phyloP scores from a whole-genome alignment of 2,888 invertebrate genomes.

The Cephus rjabovi region DNA sequence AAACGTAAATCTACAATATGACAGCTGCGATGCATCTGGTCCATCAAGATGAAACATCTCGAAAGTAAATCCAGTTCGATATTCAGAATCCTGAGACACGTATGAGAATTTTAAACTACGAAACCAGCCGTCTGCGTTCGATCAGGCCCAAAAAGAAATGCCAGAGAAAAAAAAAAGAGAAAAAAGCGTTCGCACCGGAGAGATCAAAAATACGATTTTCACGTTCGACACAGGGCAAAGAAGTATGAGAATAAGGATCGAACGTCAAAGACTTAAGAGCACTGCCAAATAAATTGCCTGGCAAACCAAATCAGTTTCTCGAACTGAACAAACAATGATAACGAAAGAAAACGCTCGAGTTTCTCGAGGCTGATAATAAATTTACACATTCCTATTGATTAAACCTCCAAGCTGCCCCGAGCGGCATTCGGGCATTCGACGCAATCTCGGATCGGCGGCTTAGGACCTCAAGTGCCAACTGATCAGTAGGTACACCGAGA shows the following conservation, averaged over 20 bases:
- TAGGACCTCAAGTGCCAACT: constrained; percentile 20
- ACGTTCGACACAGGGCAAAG: background rate
- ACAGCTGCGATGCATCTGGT: no score
- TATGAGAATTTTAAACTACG: background rate
- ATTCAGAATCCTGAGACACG: no score
- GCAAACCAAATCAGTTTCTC: background rate
- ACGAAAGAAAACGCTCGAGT: constrained; percentile 11
- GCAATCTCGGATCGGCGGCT: constrained; percentile 50
- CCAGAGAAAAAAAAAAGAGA: background rate
- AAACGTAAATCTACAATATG: no score
- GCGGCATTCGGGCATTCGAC: background rate
- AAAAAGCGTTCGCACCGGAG: background rate
- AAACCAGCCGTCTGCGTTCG: background rate
- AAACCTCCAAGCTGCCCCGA: constrained; percentile 16
- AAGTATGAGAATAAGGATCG: background rate
- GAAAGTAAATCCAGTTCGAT: no score
- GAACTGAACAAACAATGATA: constrained; percentile 55
- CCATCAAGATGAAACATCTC: no score
- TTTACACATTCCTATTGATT: constrained; percentile 48
- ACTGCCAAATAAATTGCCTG: background rate
- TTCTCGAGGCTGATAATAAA: constrained; percentile 39
- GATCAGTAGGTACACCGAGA: background rate
- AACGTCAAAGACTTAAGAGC: background rate
- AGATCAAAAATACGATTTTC: background rate
- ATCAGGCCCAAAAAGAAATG: no score